Evolutionary conservation across 1,140 invertebrate species (phyloP), one percentile per base, ranked within the genome.

Genomic region (Polypedilum vanderplanki): DNA sequence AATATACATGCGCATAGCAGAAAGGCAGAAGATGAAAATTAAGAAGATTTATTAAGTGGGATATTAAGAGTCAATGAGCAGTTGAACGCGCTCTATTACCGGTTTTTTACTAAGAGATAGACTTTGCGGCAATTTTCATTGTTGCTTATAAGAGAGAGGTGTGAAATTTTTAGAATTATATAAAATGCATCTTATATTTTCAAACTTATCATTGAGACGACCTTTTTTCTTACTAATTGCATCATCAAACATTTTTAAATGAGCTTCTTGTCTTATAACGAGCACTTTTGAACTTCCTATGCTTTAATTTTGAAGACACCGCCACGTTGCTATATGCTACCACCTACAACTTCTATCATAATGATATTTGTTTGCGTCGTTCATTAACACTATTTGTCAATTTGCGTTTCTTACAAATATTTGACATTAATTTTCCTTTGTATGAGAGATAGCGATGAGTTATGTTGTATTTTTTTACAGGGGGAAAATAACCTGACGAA

Each of bases 41-140:
- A 22, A 70, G 20, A 70, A 70, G 65, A 70, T 70, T 70, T 70
- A 70, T 70, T 70, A 70, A 70, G 65, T 70, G 65, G 65, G 20
- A 20, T 70, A 18, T 70, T 70, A 18, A 18, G 17, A 70, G 17
- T 22, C n/a, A 18, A 22, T 20, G 65, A 70, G 24, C 24, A 33
- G 65, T 70, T 70, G 65, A 70, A 70, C 18, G 65, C 18, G 65
- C 65, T 70, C 65, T 22, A 70, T 70, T 70, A 70, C 17, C 20
- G 17, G 18, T 70, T 70, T 33, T 33, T 33, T 33, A 33, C 2
- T 33, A 5, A 33, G 24, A 33, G 5, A 33, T n/a, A 33, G 24
- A 57, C 12, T n/a, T 57, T 57, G 46, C 46, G 8, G 46, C 46
- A 57, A 46, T 46, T 57, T n/a, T 57, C 41, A 12, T 15, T 46